These are phyloP conservation scores for Connochaetes taurinus DNA, from an alignment of 2,113 vertebrate genomes.

Conservation along the genomic window DNA sequence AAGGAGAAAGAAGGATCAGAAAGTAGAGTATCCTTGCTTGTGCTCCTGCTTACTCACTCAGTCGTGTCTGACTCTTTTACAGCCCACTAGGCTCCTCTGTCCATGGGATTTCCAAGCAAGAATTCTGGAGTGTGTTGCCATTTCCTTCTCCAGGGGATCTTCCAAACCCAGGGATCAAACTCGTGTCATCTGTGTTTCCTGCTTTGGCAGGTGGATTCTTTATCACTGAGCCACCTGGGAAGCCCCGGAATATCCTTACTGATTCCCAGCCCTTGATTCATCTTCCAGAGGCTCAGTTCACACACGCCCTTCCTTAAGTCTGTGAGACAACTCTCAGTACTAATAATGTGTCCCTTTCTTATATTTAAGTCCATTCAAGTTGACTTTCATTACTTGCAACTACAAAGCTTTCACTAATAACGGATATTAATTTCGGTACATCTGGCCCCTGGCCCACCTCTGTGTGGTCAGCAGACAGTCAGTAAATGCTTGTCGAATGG, in stretches of 20 bases:
- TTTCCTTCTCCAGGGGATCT: background rate
- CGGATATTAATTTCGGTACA: background rate
- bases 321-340: background rate
- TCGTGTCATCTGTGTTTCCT: background rate
- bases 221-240: background rate
- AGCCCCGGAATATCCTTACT: background rate
- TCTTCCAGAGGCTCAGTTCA: background rate
- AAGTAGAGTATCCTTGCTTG: background rate
- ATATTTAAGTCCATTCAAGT: background rate
- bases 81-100: background rate
- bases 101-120: background rate
- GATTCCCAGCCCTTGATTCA: background rate
- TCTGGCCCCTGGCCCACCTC: background rate
- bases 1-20: background rate
- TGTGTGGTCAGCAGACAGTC: background rate
- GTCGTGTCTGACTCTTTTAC: background rate
- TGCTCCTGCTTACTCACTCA: background rate
- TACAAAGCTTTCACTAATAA: background rate
- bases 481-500: background rate
- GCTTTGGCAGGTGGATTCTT: background rate
- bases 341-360: background rate
- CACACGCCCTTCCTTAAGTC: background rate
- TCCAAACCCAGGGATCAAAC: background rate
- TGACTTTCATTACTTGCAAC: background rate
- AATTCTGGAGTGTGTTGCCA: background rate